Conservation (phyloP, 2,113 vertebrate genomes). For the Spea bombifrons region DNA sequence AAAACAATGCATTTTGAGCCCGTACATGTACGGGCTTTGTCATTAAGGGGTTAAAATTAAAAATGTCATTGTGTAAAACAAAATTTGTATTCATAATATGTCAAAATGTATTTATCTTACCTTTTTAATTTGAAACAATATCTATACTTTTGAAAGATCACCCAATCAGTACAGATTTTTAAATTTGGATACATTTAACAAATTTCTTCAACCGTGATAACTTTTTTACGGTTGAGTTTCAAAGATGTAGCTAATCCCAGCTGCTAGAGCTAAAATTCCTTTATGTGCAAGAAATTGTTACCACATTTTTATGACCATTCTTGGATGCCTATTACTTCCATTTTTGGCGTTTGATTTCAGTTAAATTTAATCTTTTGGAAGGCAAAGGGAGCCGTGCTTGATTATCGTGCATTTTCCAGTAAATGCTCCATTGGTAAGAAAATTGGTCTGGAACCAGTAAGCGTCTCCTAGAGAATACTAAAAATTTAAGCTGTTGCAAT, state of each 20-base stretch:
- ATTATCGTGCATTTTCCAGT: slow-evolving; percentile 42
- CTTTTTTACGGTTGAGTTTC: slow-evolving; percentile 15
- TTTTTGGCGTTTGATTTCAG: slow-evolving; percentile 43
- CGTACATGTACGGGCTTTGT: too few species aligned
- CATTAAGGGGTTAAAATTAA: too few species aligned
- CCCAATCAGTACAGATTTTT: too few species aligned
- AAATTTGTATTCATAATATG: too few species aligned
- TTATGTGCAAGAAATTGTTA: slow-evolving; percentile 32
- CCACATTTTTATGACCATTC: slow-evolving; percentile 35
- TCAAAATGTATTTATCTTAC: too few species aligned
- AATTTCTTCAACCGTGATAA: background rate
- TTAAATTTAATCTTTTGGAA: slow-evolving; percentile 47
- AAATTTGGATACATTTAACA: background rate
- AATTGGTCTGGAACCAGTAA: slow-evolving; percentile 39
- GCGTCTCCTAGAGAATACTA: slow-evolving; percentile 41
- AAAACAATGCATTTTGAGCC: too few species aligned
- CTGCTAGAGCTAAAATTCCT: slow-evolving; percentile 28
- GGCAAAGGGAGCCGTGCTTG: slow-evolving; percentile 30
- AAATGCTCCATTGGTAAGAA: slow-evolving; percentile 48
- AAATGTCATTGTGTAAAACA: too few species aligned
- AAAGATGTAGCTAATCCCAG: slow-evolving; percentile 27
- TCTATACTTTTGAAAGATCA: too few species aligned
- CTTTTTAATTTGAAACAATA: too few species aligned
- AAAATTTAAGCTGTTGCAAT: slow-evolving; percentile 26
- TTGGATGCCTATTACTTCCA: slow-evolving; percentile 35